A percentile compares a stretch with the other conserved stretches of the same genome.
Evolutionary conservation across 2,797 vertebrate species (phyloP).

Genomic region (Labeo calbasu): DNA sequence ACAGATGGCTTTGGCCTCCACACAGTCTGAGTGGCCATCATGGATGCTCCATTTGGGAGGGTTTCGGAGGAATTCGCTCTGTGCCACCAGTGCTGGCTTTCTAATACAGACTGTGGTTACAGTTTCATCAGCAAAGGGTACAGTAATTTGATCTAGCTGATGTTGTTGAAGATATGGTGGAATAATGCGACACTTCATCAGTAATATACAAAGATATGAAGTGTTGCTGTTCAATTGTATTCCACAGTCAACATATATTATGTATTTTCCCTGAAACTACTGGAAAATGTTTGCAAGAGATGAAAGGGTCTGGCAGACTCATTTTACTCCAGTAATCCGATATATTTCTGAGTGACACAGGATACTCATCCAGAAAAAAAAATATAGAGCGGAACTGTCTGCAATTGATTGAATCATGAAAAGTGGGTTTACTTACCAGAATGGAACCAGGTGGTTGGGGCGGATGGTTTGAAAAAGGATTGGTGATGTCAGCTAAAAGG

Average conservation of each 20-base stretch:
- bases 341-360: slow-evolving; percentile 23
- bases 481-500: slow-evolving; percentile 9
- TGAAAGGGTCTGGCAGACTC: slow-evolving; percentile 18
- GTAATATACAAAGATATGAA: slow-evolving; percentile 1
- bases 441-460: slow-evolving; percentile 21
- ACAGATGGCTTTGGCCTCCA: slow-evolving; percentile 63
- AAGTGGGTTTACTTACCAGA: slow-evolving; percentile 32
- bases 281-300: background rate
- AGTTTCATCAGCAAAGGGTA: slow-evolving; percentile 5
- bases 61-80: slow-evolving; percentile 37
- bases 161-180: slow-evolving; percentile 2
- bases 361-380: slow-evolving; percentile 8
- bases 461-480: slow-evolving; percentile 12
- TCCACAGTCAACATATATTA: background rate
- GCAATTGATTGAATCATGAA: slow-evolving; percentile 37
- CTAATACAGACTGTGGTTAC: slow-evolving; percentile 24
- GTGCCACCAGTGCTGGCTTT: slow-evolving; percentile 20
- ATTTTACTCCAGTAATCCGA: background rate
- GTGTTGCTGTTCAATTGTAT: background rate
- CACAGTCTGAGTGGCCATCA: slow-evolving; percentile 46
- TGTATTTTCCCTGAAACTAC: background rate
- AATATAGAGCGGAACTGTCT: slow-evolving; percentile 30
- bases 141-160: background rate
- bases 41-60: slow-evolving; percentile 40
- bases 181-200: background rate